Evolutionary conservation across 1,140 invertebrate genomes (phyloP).

Genomic region (Brachionus paranguensis): DNA sequence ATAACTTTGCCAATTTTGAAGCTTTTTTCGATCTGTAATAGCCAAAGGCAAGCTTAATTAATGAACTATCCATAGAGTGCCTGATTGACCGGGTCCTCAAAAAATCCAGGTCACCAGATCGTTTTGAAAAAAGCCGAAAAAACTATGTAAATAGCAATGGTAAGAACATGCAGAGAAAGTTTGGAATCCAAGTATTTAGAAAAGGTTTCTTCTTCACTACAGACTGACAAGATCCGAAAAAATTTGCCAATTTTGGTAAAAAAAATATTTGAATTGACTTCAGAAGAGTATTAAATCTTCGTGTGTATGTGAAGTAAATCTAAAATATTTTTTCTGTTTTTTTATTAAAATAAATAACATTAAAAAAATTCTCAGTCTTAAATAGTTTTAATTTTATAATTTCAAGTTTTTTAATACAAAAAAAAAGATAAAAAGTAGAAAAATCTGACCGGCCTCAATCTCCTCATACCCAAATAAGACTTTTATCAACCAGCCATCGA

Average conservation of each 20-base stretch:
- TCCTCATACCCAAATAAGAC: background rate
- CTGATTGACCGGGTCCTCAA: no score
- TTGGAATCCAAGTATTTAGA: no score
- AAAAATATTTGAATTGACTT: background rate
- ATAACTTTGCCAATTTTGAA: no score
- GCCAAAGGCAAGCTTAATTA: no score
- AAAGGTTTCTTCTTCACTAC: no score
- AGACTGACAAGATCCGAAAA: no score
- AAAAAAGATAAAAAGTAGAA: background rate
- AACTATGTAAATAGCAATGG: no score
- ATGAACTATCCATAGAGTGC: no score
- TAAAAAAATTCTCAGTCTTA: background rate
- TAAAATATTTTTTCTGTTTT: background rate
- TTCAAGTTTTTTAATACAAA: background rate
- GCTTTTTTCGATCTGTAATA: no score
- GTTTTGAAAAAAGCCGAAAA: no score
- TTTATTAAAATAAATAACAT: slow-evolving; percentile 10
- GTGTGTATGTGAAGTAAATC: background rate
- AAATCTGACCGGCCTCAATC: slow-evolving; percentile 21
- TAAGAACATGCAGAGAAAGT: no score
- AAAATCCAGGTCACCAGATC: no score
- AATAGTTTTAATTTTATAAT: background rate
- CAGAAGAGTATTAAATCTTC: slow-evolving; percentile 15
- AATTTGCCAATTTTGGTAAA: background rate
- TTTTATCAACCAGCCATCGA: slow-evolving; percentile 21